These are phyloP conservation scores for Rhabditoides inermis DNA, from an alignment of 2,888 invertebrate genomes.

Conservation along the genomic window DNA sequence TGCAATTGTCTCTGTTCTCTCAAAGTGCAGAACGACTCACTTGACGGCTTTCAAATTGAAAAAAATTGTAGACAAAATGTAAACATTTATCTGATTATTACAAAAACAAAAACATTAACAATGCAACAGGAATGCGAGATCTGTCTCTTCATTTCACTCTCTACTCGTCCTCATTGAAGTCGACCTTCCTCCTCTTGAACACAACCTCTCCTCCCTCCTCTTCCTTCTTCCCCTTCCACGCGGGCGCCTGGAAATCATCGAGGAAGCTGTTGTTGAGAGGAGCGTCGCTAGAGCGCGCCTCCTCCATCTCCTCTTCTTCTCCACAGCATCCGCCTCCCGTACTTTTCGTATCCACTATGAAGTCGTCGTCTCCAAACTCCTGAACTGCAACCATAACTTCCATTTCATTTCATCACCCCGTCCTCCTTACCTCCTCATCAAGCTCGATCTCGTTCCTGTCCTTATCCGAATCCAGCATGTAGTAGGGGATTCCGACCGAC, in stretches of 20 bases:
- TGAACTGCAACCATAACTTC: no score
- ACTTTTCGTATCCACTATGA: constrained; percentile 19
- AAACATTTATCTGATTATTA: background rate
- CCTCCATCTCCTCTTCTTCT: no score
- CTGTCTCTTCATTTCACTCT: background rate
- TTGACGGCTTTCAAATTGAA: background rate
- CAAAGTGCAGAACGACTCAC: no score
- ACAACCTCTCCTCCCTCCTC: background rate
- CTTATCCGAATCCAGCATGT: constrained; percentile 8
- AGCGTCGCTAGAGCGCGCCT: no score
- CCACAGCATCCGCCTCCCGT: background rate
- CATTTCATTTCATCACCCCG: no score
- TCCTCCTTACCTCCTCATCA: constrained; percentile 7
- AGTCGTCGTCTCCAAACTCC: constrained; percentile 25
- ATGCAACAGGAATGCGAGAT: background rate
- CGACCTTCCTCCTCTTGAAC: constrained; percentile 7
- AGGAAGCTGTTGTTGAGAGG: background rate
- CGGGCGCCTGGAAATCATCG: constrained; percentile 2
- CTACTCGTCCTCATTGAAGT: constrained; percentile 1
- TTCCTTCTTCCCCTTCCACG: constrained; percentile 8
- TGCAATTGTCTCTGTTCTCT: no score
- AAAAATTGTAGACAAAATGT: background rate
- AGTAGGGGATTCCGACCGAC: constrained; percentile 19
- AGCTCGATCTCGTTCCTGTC: constrained; percentile 7
- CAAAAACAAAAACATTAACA: background rate